phyloP scores from a whole-genome alignment of 2,888 invertebrate species.

The Eupithecia pulchellata region DNA sequence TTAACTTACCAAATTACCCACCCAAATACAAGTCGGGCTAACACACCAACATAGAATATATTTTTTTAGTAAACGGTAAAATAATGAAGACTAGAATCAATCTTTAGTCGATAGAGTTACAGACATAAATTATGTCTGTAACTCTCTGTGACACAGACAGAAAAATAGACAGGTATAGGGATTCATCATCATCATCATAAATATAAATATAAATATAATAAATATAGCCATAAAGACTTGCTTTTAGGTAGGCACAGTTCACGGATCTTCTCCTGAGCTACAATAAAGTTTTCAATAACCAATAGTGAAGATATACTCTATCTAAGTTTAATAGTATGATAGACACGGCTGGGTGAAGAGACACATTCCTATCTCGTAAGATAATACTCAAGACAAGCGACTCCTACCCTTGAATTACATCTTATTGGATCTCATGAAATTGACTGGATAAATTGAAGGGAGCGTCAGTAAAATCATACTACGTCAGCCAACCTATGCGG shows the following conservation, averaged over 20 bases:
- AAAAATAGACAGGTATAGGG: background rate
- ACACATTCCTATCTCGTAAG: background rate
- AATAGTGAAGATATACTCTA: background rate
- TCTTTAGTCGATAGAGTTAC: background rate
- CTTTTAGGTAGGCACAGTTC: background rate
- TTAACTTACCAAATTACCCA: background rate
- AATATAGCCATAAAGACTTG: background rate
- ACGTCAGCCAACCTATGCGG: constrained; percentile 23
- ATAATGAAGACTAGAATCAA: background rate
- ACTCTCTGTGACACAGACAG: background rate
- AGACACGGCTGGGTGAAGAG: background rate
- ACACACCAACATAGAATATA: too few relatives aligned
- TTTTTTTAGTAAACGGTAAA: too few relatives aligned
- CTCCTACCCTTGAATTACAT: constrained; percentile 1
- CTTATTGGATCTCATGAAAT: constrained; percentile 5
- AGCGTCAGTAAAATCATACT: constrained; percentile 28
- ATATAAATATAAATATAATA: too few relatives aligned
- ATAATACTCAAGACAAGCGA: background rate
- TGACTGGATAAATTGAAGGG: constrained; percentile 13
- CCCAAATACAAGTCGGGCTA: background rate
- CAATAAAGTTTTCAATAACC: background rate
- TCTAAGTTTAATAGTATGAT: background rate
- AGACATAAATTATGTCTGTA: background rate
- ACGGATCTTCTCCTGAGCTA: background rate
- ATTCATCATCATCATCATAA: background rate